Conservation (phyloP, 2,888 invertebrate species). For the Ormyrus pomaceus region DNA sequence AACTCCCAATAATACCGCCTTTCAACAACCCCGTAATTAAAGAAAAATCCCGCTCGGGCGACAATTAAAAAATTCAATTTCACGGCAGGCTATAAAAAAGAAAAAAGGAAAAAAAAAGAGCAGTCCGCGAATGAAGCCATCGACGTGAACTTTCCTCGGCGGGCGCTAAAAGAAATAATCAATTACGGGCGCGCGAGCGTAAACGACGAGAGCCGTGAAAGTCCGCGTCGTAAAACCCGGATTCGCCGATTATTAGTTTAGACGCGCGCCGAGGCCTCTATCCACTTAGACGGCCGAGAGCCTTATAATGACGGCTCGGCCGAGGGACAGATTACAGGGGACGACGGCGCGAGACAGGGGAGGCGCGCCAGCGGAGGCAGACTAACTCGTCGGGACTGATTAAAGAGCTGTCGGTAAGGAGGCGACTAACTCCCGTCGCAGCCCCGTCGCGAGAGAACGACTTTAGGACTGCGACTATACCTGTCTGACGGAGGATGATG, state of each 20-base stretch:
- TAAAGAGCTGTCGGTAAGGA: slow-evolving; percentile 20
- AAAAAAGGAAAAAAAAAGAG: too few relatives aligned
- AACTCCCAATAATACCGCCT: neutral
- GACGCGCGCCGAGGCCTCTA: neutral
- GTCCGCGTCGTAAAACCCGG: slow-evolving; percentile 22
- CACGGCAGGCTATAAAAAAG: neutral
- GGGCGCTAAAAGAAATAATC: slow-evolving; percentile 14
- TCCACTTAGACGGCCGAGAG: neutral
- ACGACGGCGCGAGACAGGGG: neutral
- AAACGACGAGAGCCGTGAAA: slow-evolving; percentile 16
- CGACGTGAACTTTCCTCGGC: too few relatives aligned
- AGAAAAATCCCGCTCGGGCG: neutral
- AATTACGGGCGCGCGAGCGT: neutral
- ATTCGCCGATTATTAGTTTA: slow-evolving; percentile 44
- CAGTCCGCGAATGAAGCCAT: too few relatives aligned
- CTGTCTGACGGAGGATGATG: neutral
- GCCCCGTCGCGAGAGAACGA: slow-evolving; percentile 20
- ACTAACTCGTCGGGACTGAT: slow-evolving; percentile 31
- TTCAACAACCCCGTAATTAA: neutral
- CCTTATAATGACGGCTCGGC: slow-evolving; percentile 21
- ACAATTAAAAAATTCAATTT: slow-evolving; percentile 16
- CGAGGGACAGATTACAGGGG: slow-evolving; percentile 32
- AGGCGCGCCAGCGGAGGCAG: neutral
- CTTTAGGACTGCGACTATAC: neutral
- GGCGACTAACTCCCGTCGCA: neutral